Conservation (phyloP, 2,888 invertebrate genomes). For the Hyposoter didymator region DNA sequence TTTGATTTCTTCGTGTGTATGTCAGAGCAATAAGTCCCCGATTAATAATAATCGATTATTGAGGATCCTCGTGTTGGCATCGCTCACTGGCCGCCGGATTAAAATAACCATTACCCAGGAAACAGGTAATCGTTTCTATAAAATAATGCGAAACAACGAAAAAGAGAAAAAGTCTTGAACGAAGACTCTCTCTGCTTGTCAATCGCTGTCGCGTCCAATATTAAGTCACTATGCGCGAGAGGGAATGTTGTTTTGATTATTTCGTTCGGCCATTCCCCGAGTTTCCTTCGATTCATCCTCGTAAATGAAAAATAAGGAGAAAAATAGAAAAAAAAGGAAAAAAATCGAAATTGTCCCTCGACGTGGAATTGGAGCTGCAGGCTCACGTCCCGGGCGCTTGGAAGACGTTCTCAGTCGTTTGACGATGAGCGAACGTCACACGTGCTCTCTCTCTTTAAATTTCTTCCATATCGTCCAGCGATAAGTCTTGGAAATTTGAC, state of each 20-base stretch:
- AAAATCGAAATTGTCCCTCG: slow-evolving; percentile 44
- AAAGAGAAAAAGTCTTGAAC: not conserved
- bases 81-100: slow-evolving; percentile 6
- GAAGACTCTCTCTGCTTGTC: slow-evolving; percentile 7
- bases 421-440: slow-evolving; percentile 3
- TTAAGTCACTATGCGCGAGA: slow-evolving; percentile 75
- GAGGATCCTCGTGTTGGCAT: not conserved
- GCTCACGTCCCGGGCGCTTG: slow-evolving; percentile 10
- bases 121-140: slow-evolving; percentile 6
- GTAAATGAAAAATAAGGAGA: slow-evolving; percentile 7
- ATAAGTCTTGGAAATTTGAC: slow-evolving; percentile 17
- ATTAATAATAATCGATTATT: not conserved
- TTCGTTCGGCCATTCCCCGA: slow-evolving; percentile 57
- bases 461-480: slow-evolving; percentile 44
- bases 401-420: slow-evolving; percentile 56
- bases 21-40: slow-evolving; percentile 6
- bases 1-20: slow-evolving; percentile 54
- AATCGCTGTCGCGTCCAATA: slow-evolving; percentile 40
- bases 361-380: slow-evolving; percentile 27
- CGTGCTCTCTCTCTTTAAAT: not conserved
- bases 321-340: slow-evolving; percentile 20
- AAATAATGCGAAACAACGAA: slow-evolving; percentile 19
- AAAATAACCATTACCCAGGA: slow-evolving; percentile 7
- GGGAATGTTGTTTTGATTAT: slow-evolving; percentile 70
- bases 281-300: slow-evolving; percentile 73